Evolutionary conservation across 2,797 vertebrate species (phyloP).

Genomic region (Antennarius maculatus): DNA sequence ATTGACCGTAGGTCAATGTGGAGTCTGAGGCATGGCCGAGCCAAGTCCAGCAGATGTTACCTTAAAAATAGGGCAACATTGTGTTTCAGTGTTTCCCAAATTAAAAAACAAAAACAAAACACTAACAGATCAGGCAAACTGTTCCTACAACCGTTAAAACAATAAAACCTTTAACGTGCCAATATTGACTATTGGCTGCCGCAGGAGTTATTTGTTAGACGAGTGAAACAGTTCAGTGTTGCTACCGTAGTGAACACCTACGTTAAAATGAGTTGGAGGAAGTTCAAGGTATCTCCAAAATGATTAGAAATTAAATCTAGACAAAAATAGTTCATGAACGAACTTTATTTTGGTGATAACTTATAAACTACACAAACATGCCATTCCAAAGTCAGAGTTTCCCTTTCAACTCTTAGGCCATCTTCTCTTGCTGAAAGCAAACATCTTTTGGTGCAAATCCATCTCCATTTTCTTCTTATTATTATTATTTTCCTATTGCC

Average conservation of each 20-base stretch:
- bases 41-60: neutral
- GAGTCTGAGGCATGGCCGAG: neutral
- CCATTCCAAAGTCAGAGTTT: too few species aligned
- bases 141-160: neutral
- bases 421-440: neutral
- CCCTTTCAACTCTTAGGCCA: too few species aligned
- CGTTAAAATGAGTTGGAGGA: too few species aligned
- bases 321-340: too few species aligned
- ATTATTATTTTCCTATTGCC: conserved; percentile 23
- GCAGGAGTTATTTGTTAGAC: too few species aligned
- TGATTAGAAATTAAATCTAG: too few species aligned
- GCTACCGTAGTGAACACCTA: too few species aligned
- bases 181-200: too few species aligned
- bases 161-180: neutral
- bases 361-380: too few species aligned
- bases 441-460: conserved; percentile 16
- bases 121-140: neutral
- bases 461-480: conserved; percentile 20
- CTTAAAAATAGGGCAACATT: neutral
- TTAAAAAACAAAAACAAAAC: neutral
- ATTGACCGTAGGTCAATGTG: neutral
- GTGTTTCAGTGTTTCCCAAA: too few species aligned
- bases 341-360: too few species aligned
- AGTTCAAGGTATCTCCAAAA: neutral
- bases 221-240: too few species aligned